Conservation (phyloP, 92 coral and sea anemone species). For the Zoanthus solanderi region DNA sequence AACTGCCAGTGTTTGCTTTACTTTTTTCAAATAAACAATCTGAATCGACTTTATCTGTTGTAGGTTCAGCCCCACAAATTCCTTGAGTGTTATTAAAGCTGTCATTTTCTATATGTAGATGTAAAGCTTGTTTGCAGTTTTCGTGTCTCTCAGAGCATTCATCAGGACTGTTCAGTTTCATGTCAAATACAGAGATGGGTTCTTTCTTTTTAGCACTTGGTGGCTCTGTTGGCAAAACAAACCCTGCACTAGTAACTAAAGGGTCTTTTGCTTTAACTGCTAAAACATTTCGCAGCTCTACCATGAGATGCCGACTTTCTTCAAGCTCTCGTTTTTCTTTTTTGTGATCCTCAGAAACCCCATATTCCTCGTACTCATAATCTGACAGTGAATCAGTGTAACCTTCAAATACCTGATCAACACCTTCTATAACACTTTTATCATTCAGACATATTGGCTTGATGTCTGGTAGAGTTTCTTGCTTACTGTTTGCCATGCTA, state of each 20-base stretch:
- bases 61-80: background rate
- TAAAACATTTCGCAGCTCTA: slow-evolving; percentile 86
- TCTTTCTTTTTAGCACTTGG: background rate
- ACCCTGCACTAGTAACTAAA: slow-evolving; percentile 81
- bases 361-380: slow-evolving; percentile 26
- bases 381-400: slow-evolving; percentile 78
- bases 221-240: slow-evolving; percentile 68
- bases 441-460: background rate
- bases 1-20: background rate
- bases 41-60: background rate
- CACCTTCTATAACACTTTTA: slow-evolving; percentile 15
- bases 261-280: slow-evolving; percentile 85
- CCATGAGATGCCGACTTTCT: slow-evolving; percentile 85
- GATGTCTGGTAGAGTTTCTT: slow-evolving; percentile 30
- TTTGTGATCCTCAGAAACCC: slow-evolving; percentile 64
- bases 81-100: background rate
- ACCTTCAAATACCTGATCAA: slow-evolving; percentile 90
- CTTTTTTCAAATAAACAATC: slow-evolving; percentile 18
- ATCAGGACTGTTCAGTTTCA: background rate
- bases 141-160: background rate
- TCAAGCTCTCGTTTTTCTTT: slow-evolving; percentile 69
- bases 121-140: background rate
- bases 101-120: background rate
- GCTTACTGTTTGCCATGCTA: background rate
- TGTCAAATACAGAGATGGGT: background rate